A percentile compares a stretch with the other conserved stretches of the same genome.
Evolutionary conservation across 2,888 invertebrate species (phyloP).

Genomic region (Habroteleia sp.): DNA sequence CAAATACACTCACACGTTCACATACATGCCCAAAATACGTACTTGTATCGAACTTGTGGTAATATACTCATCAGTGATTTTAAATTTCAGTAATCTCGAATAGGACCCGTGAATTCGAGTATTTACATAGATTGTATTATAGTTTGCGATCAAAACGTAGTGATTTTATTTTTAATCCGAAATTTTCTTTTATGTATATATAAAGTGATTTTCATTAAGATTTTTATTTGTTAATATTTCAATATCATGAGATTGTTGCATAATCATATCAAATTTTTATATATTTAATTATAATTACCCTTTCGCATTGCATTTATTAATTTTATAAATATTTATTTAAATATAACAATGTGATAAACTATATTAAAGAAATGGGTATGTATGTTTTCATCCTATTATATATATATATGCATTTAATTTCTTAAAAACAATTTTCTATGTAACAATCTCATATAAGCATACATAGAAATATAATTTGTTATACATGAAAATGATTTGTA

Average conservation of each 20-base stretch:
- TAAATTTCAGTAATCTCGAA: constrained; percentile 54
- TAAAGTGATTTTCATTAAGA: constrained; percentile 49
- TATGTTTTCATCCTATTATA: no score
- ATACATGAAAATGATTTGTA: constrained; percentile 40
- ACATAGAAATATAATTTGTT: constrained; percentile 39
- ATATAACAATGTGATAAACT: constrained; percentile 44
- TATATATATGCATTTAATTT: not conserved
- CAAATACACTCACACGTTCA: constrained; percentile 51
- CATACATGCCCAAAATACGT: constrained; percentile 46
- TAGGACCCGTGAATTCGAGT: constrained; percentile 42
- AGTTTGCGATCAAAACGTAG: constrained; percentile 47
- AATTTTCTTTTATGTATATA: constrained; percentile 42
- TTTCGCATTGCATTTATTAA: constrained; percentile 43
- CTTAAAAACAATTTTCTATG: constrained; percentile 3
- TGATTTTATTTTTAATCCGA: constrained; percentile 39
- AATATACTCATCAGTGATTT: constrained; percentile 56
- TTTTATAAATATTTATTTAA: constrained; percentile 47
- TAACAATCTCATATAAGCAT: constrained; percentile 32
- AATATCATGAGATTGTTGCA: constrained; percentile 44
- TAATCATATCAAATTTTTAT: constrained; percentile 6
- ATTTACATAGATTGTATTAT: constrained; percentile 62
- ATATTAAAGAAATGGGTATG: no score
- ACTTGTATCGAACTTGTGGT: constrained; percentile 56
- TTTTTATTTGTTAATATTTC: constrained; percentile 56
- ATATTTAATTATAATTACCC: constrained; percentile 23